Base-by-base conservation (phyloP, 2,888 invertebrate genomes). In the Agrenia bidenticulata region DNA sequence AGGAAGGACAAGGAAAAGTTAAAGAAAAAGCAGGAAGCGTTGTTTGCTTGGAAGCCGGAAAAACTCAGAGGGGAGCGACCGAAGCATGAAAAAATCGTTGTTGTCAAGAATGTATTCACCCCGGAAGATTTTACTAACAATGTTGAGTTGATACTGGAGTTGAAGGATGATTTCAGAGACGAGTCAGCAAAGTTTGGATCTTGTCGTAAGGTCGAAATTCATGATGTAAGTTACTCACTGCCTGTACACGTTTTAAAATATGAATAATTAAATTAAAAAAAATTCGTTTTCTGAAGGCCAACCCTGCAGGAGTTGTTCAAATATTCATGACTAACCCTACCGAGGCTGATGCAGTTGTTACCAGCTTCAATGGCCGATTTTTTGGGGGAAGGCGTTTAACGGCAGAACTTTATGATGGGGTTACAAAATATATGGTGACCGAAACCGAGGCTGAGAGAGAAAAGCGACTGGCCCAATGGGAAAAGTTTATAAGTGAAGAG, bases 41-140 rank as follows among this genome's bases (percentile, higher is more conserved):
- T 97, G 56, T 92, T 99, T 79, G 96, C 94, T 80, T 99, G 99
- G 99, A 84, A 92, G 67, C 96, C 97, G 0, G 97, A 98, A 77
- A 92, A 92, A 79, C 84, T 92, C 79, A 82, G 88, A 37, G 93
- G 92, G 1, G 91, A 92, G 77, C 85, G 94, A 58, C 85, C 88
- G 0, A 94, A 92, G 79, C 88, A 92, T 79, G 98, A 99, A 80
- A 87, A 88, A 78, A 85, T 92, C 57, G 94, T 99, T 0, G 89
- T 99, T 56, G 85, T 99, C 11, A 94, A 92, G 79, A 96, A 98
- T 80, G 85, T 96, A 61, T 99, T 99, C 80, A 87, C 89, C 67
- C 89, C 94, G 0, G 84, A 88, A 67, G 87, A 92, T 76, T 96
- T 99, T 82, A 92, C 94, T 81, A 86, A 87, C 66, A 91, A 97